Evolutionary conservation across 2,888 invertebrate genomes (phyloP).

Genomic region (Strigamia maritima): DNA sequence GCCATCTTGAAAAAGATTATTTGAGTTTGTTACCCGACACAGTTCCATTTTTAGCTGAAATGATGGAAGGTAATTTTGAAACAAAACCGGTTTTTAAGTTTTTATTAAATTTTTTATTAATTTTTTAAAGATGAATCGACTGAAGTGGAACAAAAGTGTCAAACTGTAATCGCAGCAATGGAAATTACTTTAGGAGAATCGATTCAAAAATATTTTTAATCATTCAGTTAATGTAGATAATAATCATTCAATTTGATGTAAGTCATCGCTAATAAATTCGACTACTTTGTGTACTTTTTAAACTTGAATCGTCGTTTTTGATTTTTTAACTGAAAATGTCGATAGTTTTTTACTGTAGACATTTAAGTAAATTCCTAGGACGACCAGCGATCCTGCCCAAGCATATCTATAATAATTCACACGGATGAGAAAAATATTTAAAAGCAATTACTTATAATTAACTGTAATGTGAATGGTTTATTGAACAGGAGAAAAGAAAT

Average conservation of each 20-base stretch:
- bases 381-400: constrained; percentile 85
- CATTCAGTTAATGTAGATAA: constrained; percentile 41
- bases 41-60: constrained; percentile 87
- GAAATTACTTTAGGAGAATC: constrained; percentile 86
- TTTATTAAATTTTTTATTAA: constrained; percentile 13
- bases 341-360: constrained; percentile 70
- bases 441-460: not conserved
- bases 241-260: not conserved
- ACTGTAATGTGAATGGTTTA: constrained; percentile 91
- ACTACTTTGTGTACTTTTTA: not conserved
- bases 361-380: constrained; percentile 90
- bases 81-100: too few species aligned
- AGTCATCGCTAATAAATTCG: not conserved
- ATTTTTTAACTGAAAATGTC: not conserved
- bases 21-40: constrained; percentile 85
- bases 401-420: constrained; percentile 65
- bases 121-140: constrained; percentile 55
- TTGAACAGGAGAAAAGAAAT: constrained; percentile 89
- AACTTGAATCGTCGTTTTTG: not conserved
- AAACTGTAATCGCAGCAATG: constrained; percentile 74
- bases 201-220: constrained; percentile 64
- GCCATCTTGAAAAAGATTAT: constrained; percentile 82
- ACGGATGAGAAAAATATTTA: not conserved
- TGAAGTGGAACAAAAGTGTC: constrained; percentile 73
- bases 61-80: constrained; percentile 85